Evolutionary conservation across 2,113 vertebrate genomes (phyloP), one percentile per base, ranked within the genome.

Genomic region (Nanorana parkeri): DNA sequence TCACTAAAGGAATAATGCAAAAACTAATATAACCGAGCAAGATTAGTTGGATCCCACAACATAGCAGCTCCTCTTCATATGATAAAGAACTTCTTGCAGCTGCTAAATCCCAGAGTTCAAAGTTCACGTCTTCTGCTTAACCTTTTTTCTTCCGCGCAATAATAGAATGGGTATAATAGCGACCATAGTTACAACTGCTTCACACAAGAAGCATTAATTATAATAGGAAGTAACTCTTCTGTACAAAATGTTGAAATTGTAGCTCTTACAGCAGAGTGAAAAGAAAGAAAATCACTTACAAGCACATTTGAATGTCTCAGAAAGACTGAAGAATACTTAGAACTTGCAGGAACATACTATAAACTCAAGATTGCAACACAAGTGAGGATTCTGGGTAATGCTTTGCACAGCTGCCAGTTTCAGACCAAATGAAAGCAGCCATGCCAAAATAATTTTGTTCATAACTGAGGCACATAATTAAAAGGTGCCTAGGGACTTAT

Each of bases 121-220:
- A 76, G 56, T 76, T 76, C 32, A 36, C 6, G 21, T 76, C 56
- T 64, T 76, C 58, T 23, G 8, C 63, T 47, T 76, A 61, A 63
- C 73, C 73, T 76, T 64, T 64, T 47, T 51, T 47, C 73, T 76
- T 63, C 58, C 32, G 29, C 58, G 24, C 23, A 74, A 74, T 74
- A 74, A 74, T 60, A 74, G 71, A 74, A 10, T 3, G 19, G 32
- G 71, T 60, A 74, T 60, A 74, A 60, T 74, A 60, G 54, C 20
- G 54, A 58, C 26, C 28, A 55, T 28, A 52, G 32, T 68, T 68
- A 71, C 52, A 72, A 29, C 24, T n/a, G 71, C 54, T 74, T 29
- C n/a, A 60, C 71, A 60, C 71, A 74, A 74, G 54, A 32, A 74
- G 71, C 71, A 74, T 74, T 74, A 74, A 74, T 74, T 74, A 74